Evolutionary conservation across 2,113 vertebrate genomes (phyloP).

Genomic region (Pelecanoides urinatrix): DNA sequence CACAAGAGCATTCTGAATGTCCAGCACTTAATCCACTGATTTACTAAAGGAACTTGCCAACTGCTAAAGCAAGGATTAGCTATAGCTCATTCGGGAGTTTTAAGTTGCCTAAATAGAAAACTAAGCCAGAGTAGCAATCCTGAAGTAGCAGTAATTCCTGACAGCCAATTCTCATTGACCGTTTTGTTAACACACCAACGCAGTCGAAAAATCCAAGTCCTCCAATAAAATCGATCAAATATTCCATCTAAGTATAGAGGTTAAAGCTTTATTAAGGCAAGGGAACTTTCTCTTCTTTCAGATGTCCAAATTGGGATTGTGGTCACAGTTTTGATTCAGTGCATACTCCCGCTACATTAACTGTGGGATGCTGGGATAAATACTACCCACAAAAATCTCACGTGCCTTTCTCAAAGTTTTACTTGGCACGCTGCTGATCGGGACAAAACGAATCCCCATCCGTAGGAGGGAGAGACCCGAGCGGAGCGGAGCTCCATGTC

Average conservation of each 20-base stretch:
- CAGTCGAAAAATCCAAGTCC: not conserved
- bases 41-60: not conserved
- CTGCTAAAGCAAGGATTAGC: constrained; percentile 25
- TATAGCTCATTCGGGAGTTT: not conserved
- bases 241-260: fast-evolving
- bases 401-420: not conserved
- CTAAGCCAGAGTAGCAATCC: not conserved
- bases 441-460: not conserved
- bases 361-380: not conserved
- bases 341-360: fast-evolving
- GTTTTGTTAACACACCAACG: not conserved
- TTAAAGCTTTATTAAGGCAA: not conserved
- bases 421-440: fast-evolving
- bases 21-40: not conserved
- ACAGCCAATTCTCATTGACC: not conserved
- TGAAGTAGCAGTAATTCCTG: not conserved
- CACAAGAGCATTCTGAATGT: not conserved
- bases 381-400: fast-evolving
- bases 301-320: fast-evolving
- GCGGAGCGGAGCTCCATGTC: not conserved
- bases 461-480: fast-evolving
- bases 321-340: not conserved
- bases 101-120: constrained; percentile 11
- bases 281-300: not conserved
- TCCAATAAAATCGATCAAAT: fast-evolving